A percentile compares a stretch with the other conserved stretches of the same genome.
phyloP scores from a whole-genome alignment of 2,797 vertebrate species.

The Megaceryle alcyon region DNA sequence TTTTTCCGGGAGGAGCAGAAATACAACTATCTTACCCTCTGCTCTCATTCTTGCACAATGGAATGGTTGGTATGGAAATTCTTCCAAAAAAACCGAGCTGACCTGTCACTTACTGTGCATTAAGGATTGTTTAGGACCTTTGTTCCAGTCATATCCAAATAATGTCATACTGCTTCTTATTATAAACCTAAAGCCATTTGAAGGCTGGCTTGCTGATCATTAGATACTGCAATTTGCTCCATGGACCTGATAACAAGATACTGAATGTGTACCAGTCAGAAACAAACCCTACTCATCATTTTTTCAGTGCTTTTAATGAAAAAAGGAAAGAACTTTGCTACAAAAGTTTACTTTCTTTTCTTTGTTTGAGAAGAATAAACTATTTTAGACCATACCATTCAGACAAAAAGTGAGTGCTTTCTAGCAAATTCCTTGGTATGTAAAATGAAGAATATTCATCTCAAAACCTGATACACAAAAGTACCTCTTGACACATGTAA shows the following conservation, averaged over 20 bases:
- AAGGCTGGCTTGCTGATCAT: not conserved
- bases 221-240: not conserved
- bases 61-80: not conserved
- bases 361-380: not conserved
- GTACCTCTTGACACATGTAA: not conserved
- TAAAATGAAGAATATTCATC: not conserved
- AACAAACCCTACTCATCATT: not conserved
- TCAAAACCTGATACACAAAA: not conserved
- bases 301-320: not conserved
- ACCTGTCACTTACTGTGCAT: conserved; percentile 19
- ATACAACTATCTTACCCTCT: conserved; percentile 3
- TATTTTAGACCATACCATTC: not conserved
- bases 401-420: not conserved
- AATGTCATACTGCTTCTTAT: not conserved
- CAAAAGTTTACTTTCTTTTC: not conserved
- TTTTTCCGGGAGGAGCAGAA: not conserved
- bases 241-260: not conserved
- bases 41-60: conserved; percentile 36
- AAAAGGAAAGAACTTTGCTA: not conserved
- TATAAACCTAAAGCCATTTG: not conserved
- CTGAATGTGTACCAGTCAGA: not conserved
- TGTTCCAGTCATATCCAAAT: not conserved
- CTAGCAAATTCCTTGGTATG: not conserved
- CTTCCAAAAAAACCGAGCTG: not conserved
- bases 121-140: conserved; percentile 4